These are phyloP conservation scores for Paedocypris sp. DNA, from an alignment of 2,113 vertebrate species.

Conservation along the genomic window DNA sequence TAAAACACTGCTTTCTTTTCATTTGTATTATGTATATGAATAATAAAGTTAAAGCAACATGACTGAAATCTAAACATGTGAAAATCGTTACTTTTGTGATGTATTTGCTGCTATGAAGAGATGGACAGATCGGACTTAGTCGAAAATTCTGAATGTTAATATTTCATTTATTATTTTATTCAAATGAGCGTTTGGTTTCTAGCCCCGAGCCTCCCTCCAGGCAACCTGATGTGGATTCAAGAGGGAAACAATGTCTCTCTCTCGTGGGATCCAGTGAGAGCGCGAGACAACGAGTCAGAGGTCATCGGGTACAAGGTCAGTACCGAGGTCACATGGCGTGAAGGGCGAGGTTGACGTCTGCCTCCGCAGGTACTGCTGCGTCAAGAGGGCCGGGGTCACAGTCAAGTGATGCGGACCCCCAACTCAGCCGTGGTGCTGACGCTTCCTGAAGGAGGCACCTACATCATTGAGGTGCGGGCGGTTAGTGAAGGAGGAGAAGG, in stretches of 20 bases:
- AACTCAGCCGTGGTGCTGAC: constrained; percentile 79
- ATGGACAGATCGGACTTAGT: no score
- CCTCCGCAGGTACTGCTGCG: constrained; percentile 72
- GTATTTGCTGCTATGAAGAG: no score
- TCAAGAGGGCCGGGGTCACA: constrained; percentile 81
- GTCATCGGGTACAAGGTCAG: constrained; percentile 92
- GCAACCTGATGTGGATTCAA: constrained; percentile 84
- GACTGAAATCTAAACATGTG: no score
- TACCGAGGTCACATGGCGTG: background rate
- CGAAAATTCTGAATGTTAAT: no score
- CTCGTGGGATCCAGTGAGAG: constrained; percentile 82
- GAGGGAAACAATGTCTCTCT: constrained; percentile 84
- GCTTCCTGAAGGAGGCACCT: constrained; percentile 82
- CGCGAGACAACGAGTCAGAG: constrained; percentile 84
- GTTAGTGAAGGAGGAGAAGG: constrained; percentile 89
- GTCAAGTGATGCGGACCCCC: constrained; percentile 83
- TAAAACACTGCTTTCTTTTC: no score
- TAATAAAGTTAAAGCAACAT: no score
- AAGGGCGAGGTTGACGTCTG: background rate
- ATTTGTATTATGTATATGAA: no score
- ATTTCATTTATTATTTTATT: no score
- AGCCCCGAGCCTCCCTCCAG: constrained; percentile 83
- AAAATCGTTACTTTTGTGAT: no score
- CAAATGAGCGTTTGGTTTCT: constrained; percentile 10
- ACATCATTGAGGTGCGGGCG: constrained; percentile 83